Base-by-base conservation (phyloP, 2,888 invertebrate genomes). In the Silvanus unidentatus region DNA sequence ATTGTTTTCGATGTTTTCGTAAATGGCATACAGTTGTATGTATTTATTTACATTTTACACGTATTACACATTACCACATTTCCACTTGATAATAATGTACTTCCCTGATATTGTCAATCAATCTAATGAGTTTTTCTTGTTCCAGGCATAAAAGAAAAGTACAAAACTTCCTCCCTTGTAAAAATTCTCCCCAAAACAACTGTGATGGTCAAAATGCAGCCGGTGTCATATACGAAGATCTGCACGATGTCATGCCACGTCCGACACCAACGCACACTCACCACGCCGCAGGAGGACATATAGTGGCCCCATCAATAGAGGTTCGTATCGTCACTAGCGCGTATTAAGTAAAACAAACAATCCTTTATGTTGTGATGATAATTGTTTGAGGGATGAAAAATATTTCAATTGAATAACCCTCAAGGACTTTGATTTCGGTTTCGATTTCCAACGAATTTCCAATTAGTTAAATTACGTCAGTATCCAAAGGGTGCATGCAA, bases 81-180 rank as follows among this genome's bases (percentile, higher is more conserved):
- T 22, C 22, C 3, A 22, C 22, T 22, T 5, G 22, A 22, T 8
- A 22, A 41, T 44, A 43, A 43, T 44, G 41, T 40, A 29, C 40
- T 40, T 47, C 37, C 22, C 39, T 45, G 49, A 53, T 50, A 44
- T 39, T 48, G 52, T 53, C 54, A 53, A 51, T 57, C 50, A 51
- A 41, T 45, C 44, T 52, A 50, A 53, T 40, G 46, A 45, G 28
- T 38, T 16, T 12, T 39, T 22, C 27, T 32, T n/a, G n/a, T 32
- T 32, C 44, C 81, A 89, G 89, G 72, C 88, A 88, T 71, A 88
- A 88, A 72, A 79, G 88, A 71, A 88, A 87, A 84, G 87, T 88
- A 66, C 88, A 88, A 68, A 88, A 88, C 65, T 79, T 89, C 50
- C 76, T 88, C 63, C 88, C 88, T 38, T 88, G 88, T 69, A 89